phyloP scores from a whole-genome alignment of 2,797 vertebrate species.

The Spinus pinus region DNA sequence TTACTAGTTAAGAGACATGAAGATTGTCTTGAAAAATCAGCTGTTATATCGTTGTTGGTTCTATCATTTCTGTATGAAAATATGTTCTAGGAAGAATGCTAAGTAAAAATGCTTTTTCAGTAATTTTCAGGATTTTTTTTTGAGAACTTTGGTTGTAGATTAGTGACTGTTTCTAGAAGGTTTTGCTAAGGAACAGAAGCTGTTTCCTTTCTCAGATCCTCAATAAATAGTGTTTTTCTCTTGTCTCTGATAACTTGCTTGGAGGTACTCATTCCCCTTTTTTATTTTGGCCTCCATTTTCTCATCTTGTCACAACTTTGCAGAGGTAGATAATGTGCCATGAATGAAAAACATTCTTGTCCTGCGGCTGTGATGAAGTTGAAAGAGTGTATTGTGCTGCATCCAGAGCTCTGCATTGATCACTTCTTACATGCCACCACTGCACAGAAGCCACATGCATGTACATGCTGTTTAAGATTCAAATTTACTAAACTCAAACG shows the following conservation, averaged over 20 bases:
- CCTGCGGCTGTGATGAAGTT: not conserved
- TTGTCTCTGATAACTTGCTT: not conserved
- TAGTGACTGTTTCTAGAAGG: not conserved
- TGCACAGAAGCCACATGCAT: not conserved
- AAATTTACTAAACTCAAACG: not conserved
- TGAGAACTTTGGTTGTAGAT: not conserved
- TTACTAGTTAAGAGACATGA: not conserved
- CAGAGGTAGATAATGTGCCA: not conserved
- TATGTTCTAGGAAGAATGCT: not conserved
- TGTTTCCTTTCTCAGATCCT: not conserved
- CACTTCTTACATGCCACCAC: accelerated
- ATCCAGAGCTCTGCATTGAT: accelerated
- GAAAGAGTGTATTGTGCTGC: not conserved
- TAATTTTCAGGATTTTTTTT: not conserved
- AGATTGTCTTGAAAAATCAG: not conserved
- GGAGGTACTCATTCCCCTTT: not conserved
- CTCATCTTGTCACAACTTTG: not conserved
- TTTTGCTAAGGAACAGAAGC: not conserved
- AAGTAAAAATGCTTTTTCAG: not conserved
- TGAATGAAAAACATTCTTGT: not conserved
- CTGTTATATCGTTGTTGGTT: not conserved
- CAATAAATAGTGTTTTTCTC: not conserved
- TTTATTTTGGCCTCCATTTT: not conserved
- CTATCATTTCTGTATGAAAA: not conserved
- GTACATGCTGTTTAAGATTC: not conserved